phyloP scores from a whole-genome alignment of 2,888 invertebrate genomes.

The Cerceris ruficornis region DNA sequence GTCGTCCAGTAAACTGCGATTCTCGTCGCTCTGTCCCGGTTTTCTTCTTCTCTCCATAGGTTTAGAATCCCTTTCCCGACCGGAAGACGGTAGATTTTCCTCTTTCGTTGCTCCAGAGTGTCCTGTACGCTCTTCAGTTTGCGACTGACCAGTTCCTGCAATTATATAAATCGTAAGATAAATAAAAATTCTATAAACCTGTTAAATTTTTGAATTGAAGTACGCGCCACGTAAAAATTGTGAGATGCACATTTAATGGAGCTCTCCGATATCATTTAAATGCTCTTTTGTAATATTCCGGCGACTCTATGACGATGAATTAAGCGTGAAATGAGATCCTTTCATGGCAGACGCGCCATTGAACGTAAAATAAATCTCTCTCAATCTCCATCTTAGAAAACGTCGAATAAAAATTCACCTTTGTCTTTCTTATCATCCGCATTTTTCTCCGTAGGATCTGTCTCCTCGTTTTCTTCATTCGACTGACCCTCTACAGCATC shows the following conservation, averaged over 20 bases:
- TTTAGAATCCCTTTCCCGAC: constrained; percentile 79
- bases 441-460: constrained; percentile 71
- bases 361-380: not conserved
- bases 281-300: too few relatives aligned
- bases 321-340: too few relatives aligned
- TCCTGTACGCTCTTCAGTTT: constrained; percentile 87
- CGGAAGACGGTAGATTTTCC: constrained; percentile 79
- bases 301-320: too few relatives aligned
- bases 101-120: constrained; percentile 83
- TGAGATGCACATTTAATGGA: too few relatives aligned
- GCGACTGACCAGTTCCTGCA: constrained; percentile 85
- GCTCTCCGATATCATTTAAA: too few relatives aligned
- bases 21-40: constrained; percentile 89
- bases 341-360: not conserved
- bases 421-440: constrained; percentile 85
- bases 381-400: not conserved
- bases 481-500: constrained; percentile 77
- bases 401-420: constrained; percentile 74
- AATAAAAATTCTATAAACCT: too few relatives aligned
- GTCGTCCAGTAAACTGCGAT: constrained; percentile 86
- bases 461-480: constrained; percentile 77
- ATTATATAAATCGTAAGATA: too few relatives aligned
- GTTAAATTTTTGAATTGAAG: too few relatives aligned
- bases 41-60: constrained; percentile 85
- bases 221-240: too few relatives aligned